Conservation (phyloP, 2,797 vertebrate genomes). For the Pseudomugil gertrudae region DNA sequence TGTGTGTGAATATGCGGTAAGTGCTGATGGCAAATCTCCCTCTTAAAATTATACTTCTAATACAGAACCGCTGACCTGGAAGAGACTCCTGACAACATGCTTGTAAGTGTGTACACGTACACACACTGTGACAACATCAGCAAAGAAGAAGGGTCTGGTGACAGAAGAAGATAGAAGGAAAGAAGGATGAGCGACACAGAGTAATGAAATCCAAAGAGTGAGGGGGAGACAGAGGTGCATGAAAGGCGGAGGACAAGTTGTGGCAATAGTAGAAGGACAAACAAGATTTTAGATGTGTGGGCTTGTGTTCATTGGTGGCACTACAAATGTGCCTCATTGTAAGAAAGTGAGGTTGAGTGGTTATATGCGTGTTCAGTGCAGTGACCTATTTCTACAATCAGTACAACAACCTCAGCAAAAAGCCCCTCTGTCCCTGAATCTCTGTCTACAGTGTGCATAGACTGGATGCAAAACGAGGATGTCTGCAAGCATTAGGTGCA, state of each 20-base stretch:
- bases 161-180: slow-evolving; percentile 53
- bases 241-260: slow-evolving; percentile 49
- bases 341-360: slow-evolving; percentile 33
- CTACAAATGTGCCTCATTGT: slow-evolving; percentile 23
- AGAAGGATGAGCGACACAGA: slow-evolving; percentile 44
- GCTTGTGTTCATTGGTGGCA: slow-evolving; percentile 13
- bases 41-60: slow-evolving; percentile 63
- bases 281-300: slow-evolving; percentile 26
- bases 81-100: slow-evolving; percentile 51
- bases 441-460: slow-evolving; percentile 44
- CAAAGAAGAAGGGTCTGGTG: slow-evolving; percentile 29
- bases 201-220: slow-evolving; percentile 60
- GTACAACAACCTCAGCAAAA: slow-evolving; percentile 74
- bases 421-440: slow-evolving; percentile 51
- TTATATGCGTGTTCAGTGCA: slow-evolving; percentile 51
- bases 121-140: slow-evolving; percentile 35
- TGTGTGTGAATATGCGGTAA: slow-evolving; percentile 27
- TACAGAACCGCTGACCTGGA: slow-evolving; percentile 72
- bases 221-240: slow-evolving; percentile 43
- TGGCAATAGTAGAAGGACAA: slow-evolving; percentile 32
- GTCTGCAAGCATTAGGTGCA: slow-evolving; percentile 40
- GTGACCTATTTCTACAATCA: slow-evolving; percentile 78
- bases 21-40: slow-evolving; percentile 59
- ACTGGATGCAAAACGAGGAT: slow-evolving; percentile 44
- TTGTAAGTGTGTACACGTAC: slow-evolving; percentile 25